A percentile compares a stretch with the other conserved stretches of the same genome.
These are phyloP conservation scores for Pentalonia nigronervosa DNA, from an alignment of 1,140 invertebrate species.

Conservation along the genomic window DNA sequence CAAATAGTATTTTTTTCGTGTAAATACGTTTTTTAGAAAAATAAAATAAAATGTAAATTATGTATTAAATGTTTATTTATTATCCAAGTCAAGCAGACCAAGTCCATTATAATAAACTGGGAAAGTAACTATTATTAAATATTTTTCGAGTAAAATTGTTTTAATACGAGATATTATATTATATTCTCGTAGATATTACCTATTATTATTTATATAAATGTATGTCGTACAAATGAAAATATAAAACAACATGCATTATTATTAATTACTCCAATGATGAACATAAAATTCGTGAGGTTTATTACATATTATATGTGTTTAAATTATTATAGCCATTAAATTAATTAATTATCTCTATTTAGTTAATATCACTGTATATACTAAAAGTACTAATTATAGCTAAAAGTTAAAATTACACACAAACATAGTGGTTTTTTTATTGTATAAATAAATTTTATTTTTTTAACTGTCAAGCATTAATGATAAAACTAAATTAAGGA, in stretches of 20 bases:
- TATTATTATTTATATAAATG: neutral
- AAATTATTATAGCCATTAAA: constrained; percentile 9
- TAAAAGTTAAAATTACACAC: neutral
- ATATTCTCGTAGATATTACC: too few relatives aligned
- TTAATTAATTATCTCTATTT: neutral
- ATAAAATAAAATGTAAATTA: too few relatives aligned
- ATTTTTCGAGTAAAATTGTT: neutral
- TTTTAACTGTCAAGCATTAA: neutral
- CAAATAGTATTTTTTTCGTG: neutral
- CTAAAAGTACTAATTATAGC: neutral
- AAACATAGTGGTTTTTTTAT: neutral
- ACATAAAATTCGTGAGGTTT: neutral
- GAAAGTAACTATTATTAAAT: neutral
- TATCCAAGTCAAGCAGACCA: neutral
- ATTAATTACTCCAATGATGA: neutral
- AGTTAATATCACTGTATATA: neutral
- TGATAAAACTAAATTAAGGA: neutral
- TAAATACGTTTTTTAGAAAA: too few relatives aligned
- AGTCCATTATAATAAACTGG: neutral
- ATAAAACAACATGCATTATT: neutral
- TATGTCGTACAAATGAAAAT: neutral
- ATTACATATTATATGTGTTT: neutral
- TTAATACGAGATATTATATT: too few relatives aligned
- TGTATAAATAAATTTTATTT: neutral
- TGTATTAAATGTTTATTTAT: too few relatives aligned